Base-by-base conservation (phyloP, 1,140 invertebrate species). In the Ips typographus region DNA sequence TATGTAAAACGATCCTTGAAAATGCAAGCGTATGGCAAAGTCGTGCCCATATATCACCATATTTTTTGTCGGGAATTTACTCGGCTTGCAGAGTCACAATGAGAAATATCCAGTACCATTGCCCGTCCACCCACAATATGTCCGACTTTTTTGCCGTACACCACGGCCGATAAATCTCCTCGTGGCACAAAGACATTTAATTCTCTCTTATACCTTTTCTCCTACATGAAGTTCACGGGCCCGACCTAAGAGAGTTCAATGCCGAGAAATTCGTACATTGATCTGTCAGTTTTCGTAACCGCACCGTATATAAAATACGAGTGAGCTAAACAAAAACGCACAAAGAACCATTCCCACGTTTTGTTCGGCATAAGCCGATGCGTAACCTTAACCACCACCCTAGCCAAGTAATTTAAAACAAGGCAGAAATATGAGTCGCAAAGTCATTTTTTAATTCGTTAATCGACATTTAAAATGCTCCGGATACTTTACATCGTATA, bases 11-110 rank as follows among this genome's bases (percentile, higher is more conserved):
- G 55, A 66, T 66, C 55, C 55, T 58, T 58, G 64, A 66, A 66
- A 66, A 57, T 65, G 42, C 55, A 47, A 57, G 55, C 62, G 39
- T 55, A 56, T 55, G 53, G 38, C 51, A 38, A 43, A 56, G 55
- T 66, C 64, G 53, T 66, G 64, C 38, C 64, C 64, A 66, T 66
- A 66, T 66, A 66, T 66, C 64, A 66, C 64, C 53, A 66, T 58
- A 66, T 66, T 66, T 66, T 66, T 65, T 65, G 63, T 66, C 64
- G 52, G 58, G 64, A 58, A 66, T 66, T 66, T 66, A 66, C 64
- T 41, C 64, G 53, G 44, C 40, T 44, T 37, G 60, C 63, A 55
- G 43, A 42, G 53, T 44, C 53, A 66, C 64, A 66, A 66, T 66
- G 64, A 66, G 55, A 66, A 66, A 66, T 66, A 66, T 66, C 64